phyloP scores from a whole-genome alignment of 2,113 vertebrate genomes.

The Aramus guarauna region DNA sequence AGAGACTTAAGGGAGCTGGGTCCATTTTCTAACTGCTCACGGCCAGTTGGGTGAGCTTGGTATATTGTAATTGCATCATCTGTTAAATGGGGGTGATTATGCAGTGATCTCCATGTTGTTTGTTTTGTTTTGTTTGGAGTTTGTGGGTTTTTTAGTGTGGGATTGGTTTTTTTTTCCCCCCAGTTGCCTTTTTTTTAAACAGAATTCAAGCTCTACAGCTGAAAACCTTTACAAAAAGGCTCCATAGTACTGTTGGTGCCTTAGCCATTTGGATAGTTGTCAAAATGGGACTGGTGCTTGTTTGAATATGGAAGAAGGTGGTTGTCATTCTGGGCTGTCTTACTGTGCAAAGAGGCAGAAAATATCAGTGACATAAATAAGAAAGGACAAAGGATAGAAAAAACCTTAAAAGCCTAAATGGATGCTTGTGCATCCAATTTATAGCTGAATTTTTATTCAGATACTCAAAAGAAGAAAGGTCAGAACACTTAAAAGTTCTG shows the following conservation, averaged over 20 bases:
- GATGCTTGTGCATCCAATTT: not conserved
- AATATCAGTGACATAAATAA: not conserved
- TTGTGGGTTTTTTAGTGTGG: not conserved
- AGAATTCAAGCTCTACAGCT: not conserved
- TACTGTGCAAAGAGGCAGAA: not conserved
- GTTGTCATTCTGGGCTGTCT: not conserved
- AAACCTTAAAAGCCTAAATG: not conserved
- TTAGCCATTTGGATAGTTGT: not conserved
- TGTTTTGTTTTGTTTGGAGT: not conserved
- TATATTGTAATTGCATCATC: not conserved
- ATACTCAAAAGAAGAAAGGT: not conserved
- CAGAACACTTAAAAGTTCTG: not conserved
- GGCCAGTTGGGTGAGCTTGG: not conserved
- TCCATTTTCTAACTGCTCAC: not conserved
- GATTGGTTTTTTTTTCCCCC: too few species aligned
- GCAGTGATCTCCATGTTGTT: not conserved
- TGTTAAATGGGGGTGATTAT: not conserved
- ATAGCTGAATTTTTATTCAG: not conserved
- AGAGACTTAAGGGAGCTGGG: not conserved
- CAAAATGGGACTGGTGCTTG: not conserved
- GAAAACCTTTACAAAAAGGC: not conserved
- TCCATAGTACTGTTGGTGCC: not conserved
- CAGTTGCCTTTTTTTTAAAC: not conserved
- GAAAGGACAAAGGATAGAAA: not conserved
- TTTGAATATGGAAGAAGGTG: not conserved